phyloP scores from a whole-genome alignment of 1,140 invertebrate genomes.

The Pseudomyrmex pallidus region DNA sequence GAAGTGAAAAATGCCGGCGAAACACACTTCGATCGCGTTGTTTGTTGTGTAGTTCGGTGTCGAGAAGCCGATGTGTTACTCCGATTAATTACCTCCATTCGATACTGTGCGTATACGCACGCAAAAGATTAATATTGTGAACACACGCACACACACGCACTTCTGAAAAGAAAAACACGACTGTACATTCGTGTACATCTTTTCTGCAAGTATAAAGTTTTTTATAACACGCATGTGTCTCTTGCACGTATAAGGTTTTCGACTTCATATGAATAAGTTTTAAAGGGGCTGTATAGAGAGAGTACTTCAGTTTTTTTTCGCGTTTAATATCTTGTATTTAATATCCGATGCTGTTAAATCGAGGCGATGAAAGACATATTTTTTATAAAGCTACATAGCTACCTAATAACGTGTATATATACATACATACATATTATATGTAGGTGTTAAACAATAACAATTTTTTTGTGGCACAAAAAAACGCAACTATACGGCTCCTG shows the following conservation, averaged over 20 bases:
- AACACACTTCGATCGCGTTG: slow-evolving; percentile 63
- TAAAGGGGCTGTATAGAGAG: not conserved
- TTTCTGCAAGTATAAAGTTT: no score
- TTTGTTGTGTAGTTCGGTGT: slow-evolving; percentile 34
- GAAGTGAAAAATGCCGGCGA: slow-evolving; percentile 51
- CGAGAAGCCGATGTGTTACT: not conserved
- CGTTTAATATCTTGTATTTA: not conserved
- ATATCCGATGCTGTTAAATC: not conserved
- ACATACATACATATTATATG: not conserved
- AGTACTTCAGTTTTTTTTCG: not conserved
- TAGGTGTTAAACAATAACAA: no score
- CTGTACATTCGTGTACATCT: no score
- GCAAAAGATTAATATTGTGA: not conserved
- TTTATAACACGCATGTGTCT: no score
- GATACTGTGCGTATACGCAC: not conserved
- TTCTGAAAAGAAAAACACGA: no score
- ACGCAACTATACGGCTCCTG: not conserved
- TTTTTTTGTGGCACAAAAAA: no score
- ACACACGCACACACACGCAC: no score
- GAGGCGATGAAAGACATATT: not conserved
- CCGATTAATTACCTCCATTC: slow-evolving; percentile 11
- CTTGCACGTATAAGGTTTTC: no score
- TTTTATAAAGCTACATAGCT: not conserved
- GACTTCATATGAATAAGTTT: no score
- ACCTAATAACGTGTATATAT: no score